Percentiles rank a stretch among this genome's conserved stretches.
These are phyloP conservation scores for Eretmochelys imbricata DNA, from an alignment of 2,113 vertebrate species.

Conservation along the genomic window DNA sequence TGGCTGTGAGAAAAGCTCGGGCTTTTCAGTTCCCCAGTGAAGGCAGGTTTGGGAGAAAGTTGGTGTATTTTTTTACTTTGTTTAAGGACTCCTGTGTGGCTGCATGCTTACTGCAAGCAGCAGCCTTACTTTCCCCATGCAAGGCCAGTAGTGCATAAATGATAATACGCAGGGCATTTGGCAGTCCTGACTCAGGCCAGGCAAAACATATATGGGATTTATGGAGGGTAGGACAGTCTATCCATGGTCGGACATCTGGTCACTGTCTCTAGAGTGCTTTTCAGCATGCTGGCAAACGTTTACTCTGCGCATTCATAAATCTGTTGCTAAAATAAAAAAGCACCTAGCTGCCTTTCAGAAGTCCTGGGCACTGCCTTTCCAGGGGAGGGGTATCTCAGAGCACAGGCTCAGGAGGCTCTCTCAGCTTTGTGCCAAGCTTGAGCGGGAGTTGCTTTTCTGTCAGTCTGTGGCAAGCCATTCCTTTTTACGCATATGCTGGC, in stretches of 20 bases:
- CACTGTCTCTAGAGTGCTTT: conserved; percentile 19
- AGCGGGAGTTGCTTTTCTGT: neutral
- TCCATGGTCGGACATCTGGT: conserved; percentile 7
- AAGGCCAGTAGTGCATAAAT: neutral
- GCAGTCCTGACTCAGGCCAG: neutral
- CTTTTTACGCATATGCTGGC: neutral
- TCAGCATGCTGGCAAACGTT: conserved; percentile 42
- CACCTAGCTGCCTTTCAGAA: neutral
- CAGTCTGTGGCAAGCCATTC: neutral
- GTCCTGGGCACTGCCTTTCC: neutral
- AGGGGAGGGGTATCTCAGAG: neutral
- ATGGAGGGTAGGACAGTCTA: neutral
- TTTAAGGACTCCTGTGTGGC: neutral
- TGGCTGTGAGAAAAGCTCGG: neutral
- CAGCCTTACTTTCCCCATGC: neutral
- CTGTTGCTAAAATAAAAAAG: neutral
- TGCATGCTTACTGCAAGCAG: neutral
- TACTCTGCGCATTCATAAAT: neutral
- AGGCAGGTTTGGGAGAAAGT: neutral
- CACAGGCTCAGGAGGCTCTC: fast-evolving
- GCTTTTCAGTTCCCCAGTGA: neutral
- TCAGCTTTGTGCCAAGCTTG: neutral
- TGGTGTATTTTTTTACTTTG: neutral
- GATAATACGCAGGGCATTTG: neutral
- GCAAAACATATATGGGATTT: neutral